phyloP scores from a whole-genome alignment of 2,113 vertebrate species.

The Ornithorhynchus anatinus region DNA sequence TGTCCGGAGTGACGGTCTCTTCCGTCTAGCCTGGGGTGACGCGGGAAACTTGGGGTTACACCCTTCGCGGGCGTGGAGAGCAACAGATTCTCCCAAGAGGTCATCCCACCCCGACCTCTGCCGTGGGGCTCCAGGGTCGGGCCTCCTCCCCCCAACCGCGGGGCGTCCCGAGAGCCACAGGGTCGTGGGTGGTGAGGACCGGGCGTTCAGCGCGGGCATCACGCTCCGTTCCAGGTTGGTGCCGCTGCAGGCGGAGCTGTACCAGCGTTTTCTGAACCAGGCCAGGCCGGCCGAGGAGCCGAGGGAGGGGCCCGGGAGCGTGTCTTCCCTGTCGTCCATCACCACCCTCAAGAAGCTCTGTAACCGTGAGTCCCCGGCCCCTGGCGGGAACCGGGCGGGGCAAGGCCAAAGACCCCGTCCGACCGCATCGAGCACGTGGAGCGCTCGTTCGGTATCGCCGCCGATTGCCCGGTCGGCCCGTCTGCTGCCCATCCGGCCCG shows the following conservation, averaged over 20 bases:
- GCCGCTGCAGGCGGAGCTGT: conserved; percentile 86
- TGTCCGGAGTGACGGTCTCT: not conserved
- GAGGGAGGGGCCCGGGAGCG: conserved; percentile 81
- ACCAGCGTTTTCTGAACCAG: conserved; percentile 88
- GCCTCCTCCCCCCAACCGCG: not conserved
- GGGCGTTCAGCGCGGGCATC: too few relatives aligned
- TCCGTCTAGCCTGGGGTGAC: too few relatives aligned
- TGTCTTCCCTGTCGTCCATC: conserved; percentile 97
- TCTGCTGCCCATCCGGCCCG: not conserved
- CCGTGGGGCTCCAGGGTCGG: not conserved
- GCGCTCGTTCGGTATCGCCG: too few relatives aligned
- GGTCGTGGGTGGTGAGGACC: too few relatives aligned
- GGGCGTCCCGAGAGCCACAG: too few relatives aligned
- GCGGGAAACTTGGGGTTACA: too few relatives aligned
- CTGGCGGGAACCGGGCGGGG: not conserved
- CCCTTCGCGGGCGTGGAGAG: too few relatives aligned
- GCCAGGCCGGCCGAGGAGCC: conserved; percentile 87
- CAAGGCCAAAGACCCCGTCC: too few relatives aligned
- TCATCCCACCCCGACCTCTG: not conserved
- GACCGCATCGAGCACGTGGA: too few relatives aligned
- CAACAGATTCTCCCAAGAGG: too few relatives aligned
- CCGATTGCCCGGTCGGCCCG: too few relatives aligned
- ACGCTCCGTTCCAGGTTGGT: conserved; percentile 79
- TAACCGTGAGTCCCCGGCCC: conserved; percentile 86
- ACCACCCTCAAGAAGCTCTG: conserved; percentile 96